Evolutionary conservation across 2,113 vertebrate genomes (phyloP), one percentile per base, ranked within the genome.

Genomic region (Daphoenositta chrysoptera): DNA sequence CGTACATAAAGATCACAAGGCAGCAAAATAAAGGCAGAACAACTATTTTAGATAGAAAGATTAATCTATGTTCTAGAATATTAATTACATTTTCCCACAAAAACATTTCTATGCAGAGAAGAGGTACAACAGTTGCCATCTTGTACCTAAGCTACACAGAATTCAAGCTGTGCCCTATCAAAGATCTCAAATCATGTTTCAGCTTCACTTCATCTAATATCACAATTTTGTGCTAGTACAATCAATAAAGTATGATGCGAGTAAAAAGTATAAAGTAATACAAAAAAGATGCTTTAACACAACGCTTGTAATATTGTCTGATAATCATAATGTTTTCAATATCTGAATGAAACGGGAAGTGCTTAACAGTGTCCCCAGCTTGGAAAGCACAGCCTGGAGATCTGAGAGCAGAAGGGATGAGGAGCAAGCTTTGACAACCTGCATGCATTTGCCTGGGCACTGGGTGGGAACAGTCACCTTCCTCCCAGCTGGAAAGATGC

Each of bases 81-180:
- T 11, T 33, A 51, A 61, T 39, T 64, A 39, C 17, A 23, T 53
- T 89, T 89, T 77, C 56, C 68, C 42, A 51, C 9, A 63, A 58
- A 63, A 86, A 33, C 4, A 45, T 18, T 86, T 90, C 42, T 73
- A 8, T 40, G 31, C 39, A 82, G 76, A 65, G 48, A 50, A 78
- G 81, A 71, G 35, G 21, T 40, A 60, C 0, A 0, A 30, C 15
- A 53, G 21, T n/a, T 40, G 23, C 53, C 44, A 37, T 30, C 40
- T 20, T 75, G 19, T 42, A 78, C 40, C 31, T 63, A 66, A 66
- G 77, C 21, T 66, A 65, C 21, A 60, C 10, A 64, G 39, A 78
- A 89, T 26, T 71, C 53, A 85, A 87, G 8, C 12, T 66, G 22
- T 72, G 48, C n/a, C 26, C 26, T 48, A 50, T 26, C 9, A 75